These are phyloP conservation scores for Pachyrhynchus sulphureomaculatus DNA, from an alignment of 1,140 invertebrate genomes.

Conservation along the genomic window DNA sequence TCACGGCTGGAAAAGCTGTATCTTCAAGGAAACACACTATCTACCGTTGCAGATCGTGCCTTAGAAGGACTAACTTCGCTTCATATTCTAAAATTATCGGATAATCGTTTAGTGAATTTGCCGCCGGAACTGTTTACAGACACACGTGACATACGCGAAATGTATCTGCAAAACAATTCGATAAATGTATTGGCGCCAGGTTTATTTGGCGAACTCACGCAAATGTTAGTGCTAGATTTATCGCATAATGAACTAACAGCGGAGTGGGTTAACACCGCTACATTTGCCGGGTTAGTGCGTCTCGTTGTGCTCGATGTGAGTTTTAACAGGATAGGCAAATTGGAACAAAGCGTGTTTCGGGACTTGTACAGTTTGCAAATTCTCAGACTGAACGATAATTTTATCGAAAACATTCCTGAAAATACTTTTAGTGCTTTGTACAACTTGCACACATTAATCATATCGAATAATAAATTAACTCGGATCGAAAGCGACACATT, in stretches of 20 bases:
- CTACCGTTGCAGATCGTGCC: conserved; percentile 76
- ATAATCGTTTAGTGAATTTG: conserved; percentile 78
- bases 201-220: conserved; percentile 77
- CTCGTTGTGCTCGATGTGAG: conserved; percentile 81
- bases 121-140: conserved; percentile 82
- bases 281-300: conserved; percentile 78
- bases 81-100: conserved; percentile 74
- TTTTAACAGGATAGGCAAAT: conserved; percentile 74
- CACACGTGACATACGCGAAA: conserved; percentile 76
- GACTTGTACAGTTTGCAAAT: conserved; percentile 81
- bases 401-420: conserved; percentile 76
- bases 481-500: conserved; percentile 76
- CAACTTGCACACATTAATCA: conserved; percentile 81
- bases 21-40: conserved; percentile 67
- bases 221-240: conserved; percentile 79
- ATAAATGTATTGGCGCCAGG: conserved; percentile 83
- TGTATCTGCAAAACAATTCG: conserved; percentile 84
- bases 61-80: conserved; percentile 77
- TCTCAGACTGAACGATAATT: conserved; percentile 79
- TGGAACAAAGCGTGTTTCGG: conserved; percentile 77
- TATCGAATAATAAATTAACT: conserved; percentile 83
- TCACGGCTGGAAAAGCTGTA: conserved; percentile 61
- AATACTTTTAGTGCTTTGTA: conserved; percentile 78
- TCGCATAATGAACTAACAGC: conserved; percentile 82
- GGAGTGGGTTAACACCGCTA: conserved; percentile 85